A percentile compares a stretch with the other conserved stretches of the same genome.
These are phyloP conservation scores for Leptopilina clavipes DNA, from an alignment of 1,140 invertebrate species.

Conservation along the genomic window DNA sequence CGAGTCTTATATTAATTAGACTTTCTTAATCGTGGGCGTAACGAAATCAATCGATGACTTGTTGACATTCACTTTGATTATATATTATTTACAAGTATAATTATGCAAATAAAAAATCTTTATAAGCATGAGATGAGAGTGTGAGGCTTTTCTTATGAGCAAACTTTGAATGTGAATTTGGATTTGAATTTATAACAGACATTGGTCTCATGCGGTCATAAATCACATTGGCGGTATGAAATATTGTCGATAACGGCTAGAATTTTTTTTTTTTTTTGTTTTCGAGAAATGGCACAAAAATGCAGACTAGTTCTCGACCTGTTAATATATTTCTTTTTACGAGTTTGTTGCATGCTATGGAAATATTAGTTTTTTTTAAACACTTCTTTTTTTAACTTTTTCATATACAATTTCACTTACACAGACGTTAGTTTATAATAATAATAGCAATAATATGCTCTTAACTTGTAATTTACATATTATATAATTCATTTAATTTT, in stretches of 20 bases:
- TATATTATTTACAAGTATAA: slow-evolving; percentile 49
- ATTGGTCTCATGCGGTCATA: not conserved
- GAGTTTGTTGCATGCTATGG: not conserved
- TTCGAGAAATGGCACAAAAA: not conserved
- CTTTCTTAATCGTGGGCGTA: slow-evolving; percentile 10
- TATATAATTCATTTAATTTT: not conserved
- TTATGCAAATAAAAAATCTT: slow-evolving; percentile 47
- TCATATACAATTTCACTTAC: not conserved
- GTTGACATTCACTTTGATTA: slow-evolving; percentile 18
- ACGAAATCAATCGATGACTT: slow-evolving; percentile 23
- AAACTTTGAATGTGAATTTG: slow-evolving; percentile 20
- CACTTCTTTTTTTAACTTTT: not conserved
- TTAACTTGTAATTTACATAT: not conserved
- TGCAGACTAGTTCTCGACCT: not conserved
- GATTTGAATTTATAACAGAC: slow-evolving; percentile 35
- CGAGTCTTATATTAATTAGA: slow-evolving; percentile 12
- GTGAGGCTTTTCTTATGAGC: not conserved
- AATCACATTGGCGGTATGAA: slow-evolving; percentile 16
- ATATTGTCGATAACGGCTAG: slow-evolving; percentile 10
- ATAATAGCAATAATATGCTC: too few relatives aligned
- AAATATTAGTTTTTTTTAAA: not conserved
- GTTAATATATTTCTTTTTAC: slow-evolving; percentile 19
- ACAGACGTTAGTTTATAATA: not conserved
- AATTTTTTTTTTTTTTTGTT: not conserved
- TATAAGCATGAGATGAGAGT: slow-evolving; percentile 19